Evolutionary conservation across 64 coral and sea anemone genomes (phyloP).

Genomic region (Anthopleura sola): DNA sequence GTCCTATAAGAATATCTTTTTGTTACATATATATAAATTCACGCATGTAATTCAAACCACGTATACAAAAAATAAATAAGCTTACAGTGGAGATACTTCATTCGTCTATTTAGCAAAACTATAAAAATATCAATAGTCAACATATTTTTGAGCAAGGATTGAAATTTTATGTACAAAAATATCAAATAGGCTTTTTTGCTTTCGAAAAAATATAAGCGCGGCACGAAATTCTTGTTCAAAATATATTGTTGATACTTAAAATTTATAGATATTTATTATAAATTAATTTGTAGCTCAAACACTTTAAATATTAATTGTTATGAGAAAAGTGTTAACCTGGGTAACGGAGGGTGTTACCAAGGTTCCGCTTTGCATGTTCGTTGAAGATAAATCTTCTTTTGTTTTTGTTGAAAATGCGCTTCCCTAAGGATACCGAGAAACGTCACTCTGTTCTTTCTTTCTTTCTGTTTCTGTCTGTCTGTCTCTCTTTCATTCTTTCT

Average conservation of each 20-base stretch:
- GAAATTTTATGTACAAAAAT: neutral
- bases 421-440: no score
- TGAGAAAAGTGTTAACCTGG: neutral
- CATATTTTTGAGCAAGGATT: neutral
- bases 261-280: neutral
- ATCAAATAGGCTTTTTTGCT: neutral
- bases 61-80: conserved; percentile 6
- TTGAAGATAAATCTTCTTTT: no score
- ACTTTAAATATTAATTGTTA: neutral
- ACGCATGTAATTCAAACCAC: neutral
- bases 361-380: no score
- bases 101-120: neutral
- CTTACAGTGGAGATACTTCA: neutral
- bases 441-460: no score
- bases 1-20: no score
- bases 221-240: neutral
- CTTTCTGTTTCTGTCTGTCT: no score
- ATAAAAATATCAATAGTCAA: neutral
- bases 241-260: neutral
- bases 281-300: neutral
- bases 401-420: no score
- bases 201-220: neutral
- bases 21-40: neutral
- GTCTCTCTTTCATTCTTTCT: no score
- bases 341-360: no score